These are phyloP conservation scores for Achlya flavicornis DNA, from an alignment of 2,888 invertebrate genomes.

Conservation along the genomic window DNA sequence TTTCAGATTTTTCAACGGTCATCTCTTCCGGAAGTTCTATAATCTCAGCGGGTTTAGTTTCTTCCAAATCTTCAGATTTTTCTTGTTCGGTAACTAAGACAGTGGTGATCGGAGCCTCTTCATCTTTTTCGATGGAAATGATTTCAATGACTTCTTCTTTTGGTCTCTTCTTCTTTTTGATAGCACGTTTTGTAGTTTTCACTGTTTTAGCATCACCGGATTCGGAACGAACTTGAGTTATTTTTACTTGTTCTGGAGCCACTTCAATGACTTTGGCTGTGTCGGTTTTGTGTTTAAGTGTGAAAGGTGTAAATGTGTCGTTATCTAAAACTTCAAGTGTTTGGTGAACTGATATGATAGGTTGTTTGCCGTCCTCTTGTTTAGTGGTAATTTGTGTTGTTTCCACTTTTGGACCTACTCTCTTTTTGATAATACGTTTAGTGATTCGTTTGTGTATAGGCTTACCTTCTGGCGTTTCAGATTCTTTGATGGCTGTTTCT, in stretches of 20 bases:
- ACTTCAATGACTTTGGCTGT: conserved; percentile 43
- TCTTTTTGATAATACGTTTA: conserved; percentile 25
- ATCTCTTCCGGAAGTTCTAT: no score
- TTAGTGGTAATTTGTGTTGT: conserved; percentile 39
- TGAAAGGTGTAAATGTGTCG: conserved; percentile 24
- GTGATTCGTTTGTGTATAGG: conserved; percentile 27
- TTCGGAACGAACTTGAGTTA: conserved; percentile 27
- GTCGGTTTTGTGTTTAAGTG: conserved; percentile 17
- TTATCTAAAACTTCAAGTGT: conserved; percentile 45
- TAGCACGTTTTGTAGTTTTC: no score
- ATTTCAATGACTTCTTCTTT: no score
- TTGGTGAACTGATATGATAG: conserved; percentile 33
- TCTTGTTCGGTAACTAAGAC: no score
- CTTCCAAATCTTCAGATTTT: no score
- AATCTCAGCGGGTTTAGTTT: no score
- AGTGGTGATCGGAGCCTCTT: no score
- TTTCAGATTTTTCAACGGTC: no score
- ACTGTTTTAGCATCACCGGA: no score
- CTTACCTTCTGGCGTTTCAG: conserved; percentile 46
- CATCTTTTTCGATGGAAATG: no score
- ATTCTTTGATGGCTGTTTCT: conserved; percentile 46
- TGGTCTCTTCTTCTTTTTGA: no score
- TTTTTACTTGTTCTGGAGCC: conserved; percentile 26
- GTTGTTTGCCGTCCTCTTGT: conserved; percentile 36
- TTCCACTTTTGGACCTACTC: conserved; percentile 45